These are phyloP conservation scores for Acanthis flammea DNA, from an alignment of 2,797 vertebrate species.

Conservation along the genomic window DNA sequence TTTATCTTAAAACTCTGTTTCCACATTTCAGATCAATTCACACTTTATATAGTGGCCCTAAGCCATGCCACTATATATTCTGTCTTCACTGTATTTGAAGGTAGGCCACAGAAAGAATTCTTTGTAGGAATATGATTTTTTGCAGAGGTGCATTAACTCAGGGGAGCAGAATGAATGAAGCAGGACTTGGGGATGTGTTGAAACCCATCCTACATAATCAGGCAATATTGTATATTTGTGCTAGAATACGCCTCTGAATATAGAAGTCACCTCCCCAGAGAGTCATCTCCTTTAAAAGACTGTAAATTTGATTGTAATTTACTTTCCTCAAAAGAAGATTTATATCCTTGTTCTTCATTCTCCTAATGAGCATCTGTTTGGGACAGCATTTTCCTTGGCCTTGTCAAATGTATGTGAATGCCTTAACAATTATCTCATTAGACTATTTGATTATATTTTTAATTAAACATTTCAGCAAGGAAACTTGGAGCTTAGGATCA, in stretches of 20 bases:
- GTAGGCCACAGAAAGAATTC: not conserved
- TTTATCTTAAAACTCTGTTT: not conserved
- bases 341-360: slow-evolving; percentile 1
- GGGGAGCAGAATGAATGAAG: not conserved
- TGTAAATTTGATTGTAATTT: not conserved
- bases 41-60: not conserved
- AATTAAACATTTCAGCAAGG: slow-evolving; percentile 9
- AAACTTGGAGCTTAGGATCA: not conserved
- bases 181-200: not conserved
- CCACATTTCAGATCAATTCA: not conserved
- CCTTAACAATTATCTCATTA: slow-evolving; percentile 10
- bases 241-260: not conserved
- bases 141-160: not conserved
- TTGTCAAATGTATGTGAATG: not conserved
- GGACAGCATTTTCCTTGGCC: not conserved
- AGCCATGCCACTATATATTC: not conserved
- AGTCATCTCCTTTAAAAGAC: not conserved
- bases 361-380: slow-evolving; percentile 6
- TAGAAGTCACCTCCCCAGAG: not conserved
- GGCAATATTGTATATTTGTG: not conserved
- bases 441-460: not conserved
- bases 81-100: not conserved
- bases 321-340: not conserved
- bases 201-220: not conserved
- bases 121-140: not conserved